Percentiles rank a stretch among this genome's conserved stretches.
Evolutionary conservation across 2,888 invertebrate species (phyloP).

Genomic region (Aporophyla lueneburgensis): DNA sequence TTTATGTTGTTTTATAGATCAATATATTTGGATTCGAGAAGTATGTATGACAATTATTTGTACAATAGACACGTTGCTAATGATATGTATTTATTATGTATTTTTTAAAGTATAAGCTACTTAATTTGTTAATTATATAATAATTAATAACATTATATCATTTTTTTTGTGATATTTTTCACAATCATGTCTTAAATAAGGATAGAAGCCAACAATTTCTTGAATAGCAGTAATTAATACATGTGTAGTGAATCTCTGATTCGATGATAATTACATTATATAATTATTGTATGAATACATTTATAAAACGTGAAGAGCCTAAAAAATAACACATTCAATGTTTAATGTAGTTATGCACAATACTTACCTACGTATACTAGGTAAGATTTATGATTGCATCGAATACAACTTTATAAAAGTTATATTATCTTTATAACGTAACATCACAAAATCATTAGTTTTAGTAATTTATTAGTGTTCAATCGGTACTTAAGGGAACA

Average conservation of each 20-base stretch:
- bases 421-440: constrained; percentile 35
- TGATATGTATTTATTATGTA: background rate
- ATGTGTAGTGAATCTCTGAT: constrained; percentile 7
- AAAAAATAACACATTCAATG: constrained; percentile 33
- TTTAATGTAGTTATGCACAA: constrained; percentile 55
- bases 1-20: background rate
- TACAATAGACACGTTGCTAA: background rate
- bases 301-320: constrained; percentile 39
- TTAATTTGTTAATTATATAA: too few relatives aligned
- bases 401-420: constrained; percentile 52
- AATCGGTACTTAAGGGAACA: constrained; percentile 74
- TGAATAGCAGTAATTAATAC: background rate
- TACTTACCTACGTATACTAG: background rate
- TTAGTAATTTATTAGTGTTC: constrained; percentile 70
- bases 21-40: background rate
- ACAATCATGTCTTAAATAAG: constrained; percentile 9
- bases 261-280: constrained; percentile 6
- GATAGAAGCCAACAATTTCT: background rate
- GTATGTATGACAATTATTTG: background rate
- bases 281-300: background rate
- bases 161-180: constrained; percentile 6
- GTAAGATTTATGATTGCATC: constrained; percentile 38
- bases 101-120: background rate
- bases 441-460: constrained; percentile 48
- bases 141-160: too few relatives aligned